Base-by-base conservation (phyloP, 2,797 vertebrate genomes). In the Aulostomus chinensis region DNA sequence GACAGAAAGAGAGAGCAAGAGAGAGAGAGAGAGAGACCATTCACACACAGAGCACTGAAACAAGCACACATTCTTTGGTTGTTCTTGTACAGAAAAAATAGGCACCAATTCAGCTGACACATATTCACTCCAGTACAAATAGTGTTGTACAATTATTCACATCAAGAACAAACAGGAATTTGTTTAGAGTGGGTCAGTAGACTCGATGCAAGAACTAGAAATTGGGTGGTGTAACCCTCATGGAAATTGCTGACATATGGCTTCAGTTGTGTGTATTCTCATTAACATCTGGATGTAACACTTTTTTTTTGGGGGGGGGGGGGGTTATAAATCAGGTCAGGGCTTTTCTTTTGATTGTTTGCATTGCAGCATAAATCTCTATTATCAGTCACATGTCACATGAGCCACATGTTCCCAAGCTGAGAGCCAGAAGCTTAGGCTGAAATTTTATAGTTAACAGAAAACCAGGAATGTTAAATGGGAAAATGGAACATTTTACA, bases 401-500 rank as follows among this genome's bases (percentile, higher is more conserved):
- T 7, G 36, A 51, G 12, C 17, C 74, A 82, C 47, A 22, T 80
- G 73, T 48, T 68, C 17, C 33, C 47, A 25, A 52, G 40, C 68
- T 76, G 62, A 54, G 48, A 59, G 54, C 49, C 51, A 78, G 48
- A 26, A 45, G 5, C 43, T 8, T 37, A 40, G 13, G 32, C 16
- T 53, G 13, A 51, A 60, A 30, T 26, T 71, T 80, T 74, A 80
- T 53, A 68, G 77, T 47, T 64, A 24, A 48, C 17, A 68, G 78
- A 75, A 73, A 71, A 62, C 25, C 70, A 66, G 74, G 76, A 81
- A 78, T 69, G 68, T 71, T 63, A 54, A 42, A 60, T 28, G 35
- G 78, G 70, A 65, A 81, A 78, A 40, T 60, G 48, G 65, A 63
- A 33, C 17, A 38, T 62, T 87, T 88, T 81, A 88, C 52, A 49